Percentiles rank a stretch among this genome's conserved stretches.
phyloP scores from a whole-genome alignment of 2,888 invertebrate species.

The Hydrotaea diabolus region DNA sequence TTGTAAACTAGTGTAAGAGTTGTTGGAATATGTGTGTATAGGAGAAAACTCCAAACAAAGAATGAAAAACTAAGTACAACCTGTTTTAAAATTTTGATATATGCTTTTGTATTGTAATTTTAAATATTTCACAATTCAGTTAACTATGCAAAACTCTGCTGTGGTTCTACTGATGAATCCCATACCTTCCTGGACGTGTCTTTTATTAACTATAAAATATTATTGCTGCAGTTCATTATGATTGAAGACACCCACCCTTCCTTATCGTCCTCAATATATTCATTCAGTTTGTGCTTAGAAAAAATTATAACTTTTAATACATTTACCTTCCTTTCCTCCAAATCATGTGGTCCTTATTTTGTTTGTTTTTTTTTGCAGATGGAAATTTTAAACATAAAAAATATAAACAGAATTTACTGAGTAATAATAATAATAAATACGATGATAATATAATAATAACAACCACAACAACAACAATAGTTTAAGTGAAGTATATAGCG shows the following conservation, averaged over 20 bases:
- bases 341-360: too few species aligned
- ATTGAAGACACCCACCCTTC: too few species aligned
- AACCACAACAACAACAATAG: slow-evolving; percentile 60
- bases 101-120: neutral
- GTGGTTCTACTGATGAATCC: too few species aligned
- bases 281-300: too few species aligned
- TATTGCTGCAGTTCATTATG: too few species aligned
- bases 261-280: too few species aligned
- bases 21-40: slow-evolving; percentile 7
- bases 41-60: slow-evolving; percentile 10
- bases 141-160: too few species aligned
- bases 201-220: too few species aligned
- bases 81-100: slow-evolving; percentile 16
- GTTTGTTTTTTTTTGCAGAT: slow-evolving; percentile 76
- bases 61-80: neutral
- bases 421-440: slow-evolving; percentile 55
- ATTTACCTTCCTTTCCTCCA: too few species aligned
- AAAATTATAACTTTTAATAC: too few species aligned
- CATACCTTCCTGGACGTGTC: too few species aligned
- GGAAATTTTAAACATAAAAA: slow-evolving; percentile 76
- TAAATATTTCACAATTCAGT: neutral
- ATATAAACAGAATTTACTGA: slow-evolving; percentile 73
- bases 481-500: slow-evolving; percentile 63
- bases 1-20: neutral
- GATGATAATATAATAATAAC: slow-evolving; percentile 52